Conservation (phyloP, 1,140 invertebrate genomes). For the Drosophila grimshawi region DNA sequence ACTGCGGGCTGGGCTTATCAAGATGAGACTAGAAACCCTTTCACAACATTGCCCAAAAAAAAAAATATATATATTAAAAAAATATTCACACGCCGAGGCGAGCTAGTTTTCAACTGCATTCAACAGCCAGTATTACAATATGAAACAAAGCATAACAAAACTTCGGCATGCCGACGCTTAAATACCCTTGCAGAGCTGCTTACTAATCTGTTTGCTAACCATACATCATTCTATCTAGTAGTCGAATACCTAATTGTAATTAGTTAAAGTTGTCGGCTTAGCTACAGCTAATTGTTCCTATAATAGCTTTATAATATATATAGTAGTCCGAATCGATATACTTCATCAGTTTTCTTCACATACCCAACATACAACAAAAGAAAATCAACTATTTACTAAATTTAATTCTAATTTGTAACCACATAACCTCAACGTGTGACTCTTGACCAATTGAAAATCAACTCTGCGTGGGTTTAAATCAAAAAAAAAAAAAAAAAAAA, state of each 20-base stretch:
- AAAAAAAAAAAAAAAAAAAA: constrained; percentile 7
- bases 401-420: not conserved
- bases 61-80: too few relatives aligned
- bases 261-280: too few relatives aligned
- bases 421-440: not conserved
- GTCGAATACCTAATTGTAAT: too few relatives aligned
- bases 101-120: constrained; percentile 35
- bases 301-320: not conserved
- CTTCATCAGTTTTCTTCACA: not conserved
- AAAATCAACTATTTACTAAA: too few relatives aligned
- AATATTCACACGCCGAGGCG: constrained; percentile 28
- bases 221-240: too few relatives aligned
- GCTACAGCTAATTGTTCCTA: constrained; percentile 6
- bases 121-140: constrained; percentile 37
- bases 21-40: constrained; percentile 22
- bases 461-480: constrained; percentile 37
- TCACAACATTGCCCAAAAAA: constrained; percentile 8
- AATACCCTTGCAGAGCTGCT: constrained; percentile 32
- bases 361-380: too few relatives aligned
- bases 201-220: not conserved
- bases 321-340: not conserved
- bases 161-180: constrained; percentile 11
- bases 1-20: constrained; percentile 31
- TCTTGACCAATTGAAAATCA: not conserved
- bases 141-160: not conserved